These are phyloP conservation scores for Aspidiotus destructor DNA, from an alignment of 2,888 invertebrate genomes.

Conservation along the genomic window DNA sequence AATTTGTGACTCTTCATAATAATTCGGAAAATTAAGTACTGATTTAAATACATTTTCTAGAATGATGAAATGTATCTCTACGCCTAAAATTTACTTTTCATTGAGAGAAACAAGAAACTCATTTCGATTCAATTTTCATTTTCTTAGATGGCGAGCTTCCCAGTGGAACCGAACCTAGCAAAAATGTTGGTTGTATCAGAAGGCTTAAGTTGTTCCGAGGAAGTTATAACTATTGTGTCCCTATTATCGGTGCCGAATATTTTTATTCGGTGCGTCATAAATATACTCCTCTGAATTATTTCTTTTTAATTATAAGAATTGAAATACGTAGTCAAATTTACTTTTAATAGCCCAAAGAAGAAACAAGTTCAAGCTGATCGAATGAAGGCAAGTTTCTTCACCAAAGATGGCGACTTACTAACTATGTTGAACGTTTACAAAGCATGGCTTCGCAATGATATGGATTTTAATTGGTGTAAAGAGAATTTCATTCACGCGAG, in stretches of 20 bases:
- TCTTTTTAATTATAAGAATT: too few relatives aligned
- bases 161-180: constrained; percentile 19
- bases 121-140: not conserved
- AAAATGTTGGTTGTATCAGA: constrained; percentile 27
- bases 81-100: not conserved
- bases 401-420: not conserved
- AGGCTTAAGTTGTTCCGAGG: constrained; percentile 16
- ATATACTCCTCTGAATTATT: too few relatives aligned
- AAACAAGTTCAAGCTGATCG: not conserved
- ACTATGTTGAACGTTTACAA: constrained; percentile 7
- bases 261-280: constrained; percentile 5
- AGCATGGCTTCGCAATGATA: not conserved
- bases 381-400: not conserved
- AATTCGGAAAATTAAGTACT: too few relatives aligned
- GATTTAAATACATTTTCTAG: too few relatives aligned
- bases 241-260: constrained; percentile 17
- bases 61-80: not conserved
- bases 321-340: too few relatives aligned
- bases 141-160: constrained; percentile 20
- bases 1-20: too few relatives aligned
- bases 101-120: not conserved
- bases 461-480: constrained; percentile 7
- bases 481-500: constrained; percentile 5
- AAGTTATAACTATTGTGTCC: constrained; percentile 16
- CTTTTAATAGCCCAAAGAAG: not conserved